Evolutionary conservation across 2,888 invertebrate species (phyloP), one percentile per base, ranked within the genome.

Genomic region (Megastigmus dorsalis): DNA sequence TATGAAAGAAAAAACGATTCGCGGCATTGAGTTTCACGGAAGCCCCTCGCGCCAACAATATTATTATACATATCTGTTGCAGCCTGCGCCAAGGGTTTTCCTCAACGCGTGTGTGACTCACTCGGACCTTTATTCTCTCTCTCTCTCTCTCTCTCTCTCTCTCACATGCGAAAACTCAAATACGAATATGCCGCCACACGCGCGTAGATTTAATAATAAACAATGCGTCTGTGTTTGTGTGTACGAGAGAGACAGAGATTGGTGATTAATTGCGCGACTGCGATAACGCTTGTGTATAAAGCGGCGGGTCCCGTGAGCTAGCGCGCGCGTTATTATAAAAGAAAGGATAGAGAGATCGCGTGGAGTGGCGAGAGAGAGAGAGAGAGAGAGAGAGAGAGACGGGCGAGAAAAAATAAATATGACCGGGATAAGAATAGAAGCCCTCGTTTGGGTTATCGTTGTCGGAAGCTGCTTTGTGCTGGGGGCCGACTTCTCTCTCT

Each of bases 391-490:
- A 30, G 45, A 52, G 60, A 5, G 74, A 45, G 7, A 54, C 38
- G 60, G 45, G 18, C 7, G 60, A 66, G 41, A 69, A 55, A 74
- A 66, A 60, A 59, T 50, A 66, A 67, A 68, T 43, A 30, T 26
- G 48, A 10, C 59, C 62, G 69, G 57, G 73, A 69, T 70, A 73
- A 74, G 70, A 69, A 74, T 65, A 71, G 72, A 75, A 75, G 67
- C 57, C 66, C 72, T 68, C 50, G 62, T 71, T 71, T 55, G 70
- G 71, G 52, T 75, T 75, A 75, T 75, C 71, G 59, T 75, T 70
- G 71, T 66, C 66, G 66, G 75, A 75, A 75, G 75, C 71, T 65
- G 54, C 66, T 71, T 54, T 75, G 65, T 71, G 63, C 33, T 10
- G 2, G 6, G 43, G 10, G 38, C n/a, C n/a, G n/a, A n/a, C n/a